phyloP scores from a whole-genome alignment of 2,113 vertebrate species.

The Pao palembangensis region DNA sequence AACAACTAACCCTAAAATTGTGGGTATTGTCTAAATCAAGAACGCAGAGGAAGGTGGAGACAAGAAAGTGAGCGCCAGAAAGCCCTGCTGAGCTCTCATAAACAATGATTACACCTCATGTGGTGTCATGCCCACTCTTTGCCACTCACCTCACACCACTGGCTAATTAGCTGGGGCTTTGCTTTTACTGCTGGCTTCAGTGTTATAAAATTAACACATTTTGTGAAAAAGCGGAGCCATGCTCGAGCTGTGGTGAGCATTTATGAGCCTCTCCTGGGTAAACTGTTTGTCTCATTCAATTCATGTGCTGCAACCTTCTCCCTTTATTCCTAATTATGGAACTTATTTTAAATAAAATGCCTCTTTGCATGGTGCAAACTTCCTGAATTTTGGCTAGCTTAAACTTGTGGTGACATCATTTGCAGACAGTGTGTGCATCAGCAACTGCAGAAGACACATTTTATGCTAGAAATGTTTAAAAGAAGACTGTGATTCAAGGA shows the following conservation, averaged over 20 bases:
- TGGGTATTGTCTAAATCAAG: conserved; percentile 25
- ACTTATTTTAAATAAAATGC: no score
- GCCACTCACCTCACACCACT: conserved; percentile 63
- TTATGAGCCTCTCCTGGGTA: conserved; percentile 66
- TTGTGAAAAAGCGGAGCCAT: conserved; percentile 58
- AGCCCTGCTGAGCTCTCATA: conserved; percentile 62
- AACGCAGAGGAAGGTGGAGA: conserved; percentile 41
- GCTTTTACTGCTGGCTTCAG: conserved; percentile 66
- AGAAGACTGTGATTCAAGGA: no score
- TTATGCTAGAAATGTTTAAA: no score
- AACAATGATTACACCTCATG: conserved; percentile 71
- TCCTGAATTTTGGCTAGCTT: no score
- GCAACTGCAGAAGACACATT: no score
- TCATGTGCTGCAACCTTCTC: no score
- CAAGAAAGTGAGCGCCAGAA: conserved; percentile 45
- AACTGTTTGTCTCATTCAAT: conserved; percentile 48
- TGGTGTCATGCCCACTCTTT: conserved; percentile 55
- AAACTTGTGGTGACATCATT: no score
- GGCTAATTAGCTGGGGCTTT: conserved; percentile 69
- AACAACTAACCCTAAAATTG: conserved; percentile 23
- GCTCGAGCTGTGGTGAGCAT: conserved; percentile 51
- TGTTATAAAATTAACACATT: conserved; percentile 77
- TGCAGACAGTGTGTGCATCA: no score
- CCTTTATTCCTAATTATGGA: no score
- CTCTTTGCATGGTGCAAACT: no score